Conservation (phyloP, 2,113 vertebrate genomes). For the Opisthocomus hoazin region DNA sequence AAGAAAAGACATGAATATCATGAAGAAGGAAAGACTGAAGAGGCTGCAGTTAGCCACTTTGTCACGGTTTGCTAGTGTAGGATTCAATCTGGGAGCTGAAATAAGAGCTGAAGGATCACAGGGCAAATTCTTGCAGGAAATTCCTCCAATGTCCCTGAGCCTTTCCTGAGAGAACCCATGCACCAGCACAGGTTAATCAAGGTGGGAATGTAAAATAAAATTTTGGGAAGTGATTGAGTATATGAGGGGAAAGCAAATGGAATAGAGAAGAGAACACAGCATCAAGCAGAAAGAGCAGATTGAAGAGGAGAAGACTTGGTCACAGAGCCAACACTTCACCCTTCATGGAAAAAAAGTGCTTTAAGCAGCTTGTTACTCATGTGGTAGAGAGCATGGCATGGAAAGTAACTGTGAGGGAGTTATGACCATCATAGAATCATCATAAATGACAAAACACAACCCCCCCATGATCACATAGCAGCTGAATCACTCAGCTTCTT, state of each 20-base stretch:
- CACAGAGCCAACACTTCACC: not conserved
- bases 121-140: not conserved
- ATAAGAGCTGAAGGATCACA: not conserved
- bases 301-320: not conserved
- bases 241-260: not conserved
- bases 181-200: not conserved
- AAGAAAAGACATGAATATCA: not conserved
- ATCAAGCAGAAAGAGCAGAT: not conserved
- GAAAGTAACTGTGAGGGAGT: not conserved
- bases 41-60: not conserved
- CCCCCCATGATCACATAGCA: not conserved
- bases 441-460: not conserved
- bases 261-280: not conserved
- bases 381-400: not conserved
- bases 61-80: not conserved
- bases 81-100: not conserved
- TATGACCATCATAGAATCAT: not conserved
- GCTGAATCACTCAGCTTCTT: not conserved
- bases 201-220: not conserved
- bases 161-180: accelerated
- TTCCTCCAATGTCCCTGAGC: not conserved
- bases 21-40: not conserved
- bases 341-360: not conserved
- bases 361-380: not conserved
- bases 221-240: not conserved